These are phyloP conservation scores for Xenus cinereus DNA, from an alignment of 2,113 vertebrate genomes.

Conservation along the genomic window DNA sequence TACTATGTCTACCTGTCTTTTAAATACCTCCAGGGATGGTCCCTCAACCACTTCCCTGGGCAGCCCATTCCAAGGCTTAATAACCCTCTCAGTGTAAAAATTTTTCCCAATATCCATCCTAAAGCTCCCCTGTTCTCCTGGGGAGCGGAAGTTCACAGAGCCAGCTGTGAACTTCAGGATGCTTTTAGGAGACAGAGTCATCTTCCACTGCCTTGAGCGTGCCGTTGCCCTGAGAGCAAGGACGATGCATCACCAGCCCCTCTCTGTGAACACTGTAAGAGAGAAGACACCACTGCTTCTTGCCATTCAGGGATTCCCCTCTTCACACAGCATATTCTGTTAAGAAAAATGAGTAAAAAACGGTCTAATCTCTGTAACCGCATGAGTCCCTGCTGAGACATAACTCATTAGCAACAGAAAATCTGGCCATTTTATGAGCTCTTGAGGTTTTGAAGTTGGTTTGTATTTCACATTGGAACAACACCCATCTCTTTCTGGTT, in stretches of 20 bases:
- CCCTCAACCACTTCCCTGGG: too few species aligned
- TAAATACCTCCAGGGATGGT: too few species aligned
- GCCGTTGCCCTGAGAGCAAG: neutral
- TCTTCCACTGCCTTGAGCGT: neutral
- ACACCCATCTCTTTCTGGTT: neutral
- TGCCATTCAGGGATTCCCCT: neutral
- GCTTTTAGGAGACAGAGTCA: neutral
- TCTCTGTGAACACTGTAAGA: neutral
- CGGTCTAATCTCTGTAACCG: neutral
- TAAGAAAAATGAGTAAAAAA: neutral
- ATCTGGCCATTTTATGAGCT: neutral
- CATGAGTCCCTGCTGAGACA: neutral
- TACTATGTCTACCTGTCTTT: too few species aligned
- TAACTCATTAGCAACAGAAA: neutral
- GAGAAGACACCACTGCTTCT: neutral
- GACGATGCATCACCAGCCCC: neutral
- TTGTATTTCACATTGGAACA: neutral
- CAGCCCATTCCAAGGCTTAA: too few species aligned
- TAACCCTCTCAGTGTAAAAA: too few species aligned
- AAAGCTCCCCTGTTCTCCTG: neutral
- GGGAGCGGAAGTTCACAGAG: neutral
- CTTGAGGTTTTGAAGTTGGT: neutral
- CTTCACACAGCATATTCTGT: neutral
- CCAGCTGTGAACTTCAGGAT: neutral
- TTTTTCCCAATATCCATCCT: too few species aligned